Conservation (phyloP, 2,113 vertebrate genomes). For the Tinamus guttatus region DNA sequence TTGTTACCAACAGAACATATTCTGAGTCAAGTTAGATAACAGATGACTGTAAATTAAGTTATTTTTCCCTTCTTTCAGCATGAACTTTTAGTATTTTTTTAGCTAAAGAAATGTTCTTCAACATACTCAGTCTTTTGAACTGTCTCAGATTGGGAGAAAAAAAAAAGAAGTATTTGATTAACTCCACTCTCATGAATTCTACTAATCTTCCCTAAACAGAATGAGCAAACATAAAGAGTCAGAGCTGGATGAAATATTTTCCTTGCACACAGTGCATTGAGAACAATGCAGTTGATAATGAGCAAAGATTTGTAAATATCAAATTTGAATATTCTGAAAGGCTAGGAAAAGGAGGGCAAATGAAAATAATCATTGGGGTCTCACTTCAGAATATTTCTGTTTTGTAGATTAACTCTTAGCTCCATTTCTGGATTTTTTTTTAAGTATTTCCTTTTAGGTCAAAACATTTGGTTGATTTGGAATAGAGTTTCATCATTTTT, state of each 20-base stretch:
- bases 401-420: background rate
- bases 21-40: background rate
- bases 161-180: background rate
- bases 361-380: background rate
- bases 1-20: background rate
- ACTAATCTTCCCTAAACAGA: background rate
- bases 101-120: background rate
- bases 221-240: background rate
- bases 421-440: background rate
- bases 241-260: background rate
- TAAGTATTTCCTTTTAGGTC: too few relatives aligned
- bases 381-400: background rate
- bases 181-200: background rate
- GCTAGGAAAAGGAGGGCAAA: background rate
- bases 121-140: background rate
- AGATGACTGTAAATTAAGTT: background rate
- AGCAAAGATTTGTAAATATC: background rate
- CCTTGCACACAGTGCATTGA: accelerated
- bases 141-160: background rate
- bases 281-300: background rate
- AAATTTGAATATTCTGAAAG: background rate
- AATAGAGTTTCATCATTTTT: background rate
- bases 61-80: background rate
- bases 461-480: background rate
- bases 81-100: background rate